Evolutionary conservation across 2,113 vertebrate species (phyloP), one percentile per base, ranked within the genome.

Genomic region (Neolamprologus sp.): DNA sequence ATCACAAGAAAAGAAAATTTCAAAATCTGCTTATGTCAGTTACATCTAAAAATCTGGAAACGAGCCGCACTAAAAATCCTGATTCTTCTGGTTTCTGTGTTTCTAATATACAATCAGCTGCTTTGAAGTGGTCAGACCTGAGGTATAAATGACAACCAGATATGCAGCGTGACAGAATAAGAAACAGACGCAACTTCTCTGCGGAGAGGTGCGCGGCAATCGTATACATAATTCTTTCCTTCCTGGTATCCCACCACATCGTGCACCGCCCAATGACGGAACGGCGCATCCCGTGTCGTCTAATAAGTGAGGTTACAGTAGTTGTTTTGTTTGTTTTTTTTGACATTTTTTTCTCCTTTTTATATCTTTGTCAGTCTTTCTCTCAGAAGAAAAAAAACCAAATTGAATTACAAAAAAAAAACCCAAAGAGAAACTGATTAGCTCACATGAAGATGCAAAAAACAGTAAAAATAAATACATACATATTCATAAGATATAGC

Each of bases 131-230:
- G 91, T 95, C 83, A 90, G 94, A 95, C 96, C 96, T 97, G 96
- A 97, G 96, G 95, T 95, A 95, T 94, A 92, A 93, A 89, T 94
- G 96, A 96, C 94, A 94, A 94, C 93, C 94, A 90, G 94, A 95
- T 91, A 94, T 92, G 94, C 94, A 95, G 95, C 93, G 80, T 92
- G 93, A 94, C 91, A 86, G 49, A 87, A 89, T 85, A 53, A 84
- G 83, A 85, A 92, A 87, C 84, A 90, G 87, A 82, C 23, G 33
- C 85, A 5, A 35, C 17, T 26, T 87, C 92, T 83, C 80, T 10
- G 79, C 81, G 80, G 73, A 87, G 81, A 93, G 88, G 83, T 90
- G 90, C 91, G 82, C 92, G 85, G 91, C 95, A 82, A 91, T 88
- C 89, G 82, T 53, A 51, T 84, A 91, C 88, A 83, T 89, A 79